Conservation (phyloP, 2,113 vertebrate species). For the Brienomyrus brachyistius region DNA sequence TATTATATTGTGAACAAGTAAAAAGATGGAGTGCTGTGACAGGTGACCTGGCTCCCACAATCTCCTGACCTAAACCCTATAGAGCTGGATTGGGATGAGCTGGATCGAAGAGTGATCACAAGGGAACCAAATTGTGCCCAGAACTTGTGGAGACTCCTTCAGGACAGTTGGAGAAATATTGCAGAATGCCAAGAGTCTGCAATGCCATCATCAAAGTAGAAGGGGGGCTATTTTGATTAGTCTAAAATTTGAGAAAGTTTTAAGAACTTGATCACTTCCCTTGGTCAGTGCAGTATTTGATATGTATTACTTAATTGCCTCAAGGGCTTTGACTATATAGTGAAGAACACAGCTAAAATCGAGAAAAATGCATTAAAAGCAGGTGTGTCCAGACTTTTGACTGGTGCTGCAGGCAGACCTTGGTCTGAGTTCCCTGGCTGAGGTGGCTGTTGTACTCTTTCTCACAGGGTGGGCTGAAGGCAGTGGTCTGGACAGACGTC, state of each 20-base stretch:
- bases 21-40: neutral
- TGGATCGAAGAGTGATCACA: neutral
- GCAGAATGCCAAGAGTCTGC: neutral
- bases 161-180: neutral
- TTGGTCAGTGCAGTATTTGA: neutral
- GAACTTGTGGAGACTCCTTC: neutral
- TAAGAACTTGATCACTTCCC: neutral
- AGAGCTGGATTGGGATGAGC: neutral
- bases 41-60: neutral
- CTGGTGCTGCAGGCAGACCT: neutral
- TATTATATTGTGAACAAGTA: neutral
- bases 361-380: neutral
- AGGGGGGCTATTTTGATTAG: neutral
- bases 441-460: slow-evolving; percentile 21
- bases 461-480: slow-evolving; percentile 79
- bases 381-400: neutral
- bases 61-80: neutral
- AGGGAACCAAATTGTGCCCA: neutral
- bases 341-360: neutral
- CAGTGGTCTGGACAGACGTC: slow-evolving; percentile 88
- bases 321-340: neutral
- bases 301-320: neutral
- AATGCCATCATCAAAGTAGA: neutral
- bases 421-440: neutral
- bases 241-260: neutral